Evolutionary conservation across 1,140 invertebrate genomes (phyloP).

Genomic region (Calliopsis andreniformis): DNA sequence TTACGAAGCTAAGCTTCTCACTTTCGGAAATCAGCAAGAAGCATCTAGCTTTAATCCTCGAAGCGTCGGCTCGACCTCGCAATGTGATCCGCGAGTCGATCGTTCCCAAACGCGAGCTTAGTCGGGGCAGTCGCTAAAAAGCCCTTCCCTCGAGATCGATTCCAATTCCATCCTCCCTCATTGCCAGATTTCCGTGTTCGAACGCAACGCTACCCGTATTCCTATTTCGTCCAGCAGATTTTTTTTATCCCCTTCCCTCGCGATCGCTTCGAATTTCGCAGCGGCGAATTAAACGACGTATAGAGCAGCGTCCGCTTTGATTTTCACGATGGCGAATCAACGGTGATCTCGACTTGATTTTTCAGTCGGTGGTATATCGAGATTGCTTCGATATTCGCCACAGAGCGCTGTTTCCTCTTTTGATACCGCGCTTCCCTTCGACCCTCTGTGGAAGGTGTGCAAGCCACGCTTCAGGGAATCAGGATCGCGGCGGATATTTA

Average conservation of each 20-base stretch:
- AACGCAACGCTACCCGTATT: background rate
- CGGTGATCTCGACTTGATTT: background rate
- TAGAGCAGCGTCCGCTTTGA: conserved; percentile 1
- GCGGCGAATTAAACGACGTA: no score
- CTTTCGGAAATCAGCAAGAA: conserved; percentile 53
- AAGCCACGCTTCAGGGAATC: conserved; percentile 20
- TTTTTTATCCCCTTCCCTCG: background rate
- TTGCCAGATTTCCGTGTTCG: background rate
- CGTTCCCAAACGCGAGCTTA: conserved; percentile 44
- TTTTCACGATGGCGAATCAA: background rate
- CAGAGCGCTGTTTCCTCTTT: background rate
- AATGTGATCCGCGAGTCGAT: conserved; percentile 48
- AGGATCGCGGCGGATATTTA: conserved; percentile 58
- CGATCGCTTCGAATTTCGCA: conserved; percentile 19
- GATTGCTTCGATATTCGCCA: conserved; percentile 2
- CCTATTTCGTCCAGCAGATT: background rate
- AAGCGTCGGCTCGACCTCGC: conserved; percentile 13
- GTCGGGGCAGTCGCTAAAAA: conserved; percentile 22
- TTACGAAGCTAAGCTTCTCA: conserved; percentile 43
- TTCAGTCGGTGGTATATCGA: conserved; percentile 7
- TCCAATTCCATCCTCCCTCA: background rate
- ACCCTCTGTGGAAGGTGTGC: background rate
- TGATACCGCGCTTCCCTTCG: background rate
- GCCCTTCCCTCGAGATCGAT: background rate
- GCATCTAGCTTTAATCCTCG: conserved; percentile 37